Percentiles rank a stretch among this genome's conserved stretches.
Evolutionary conservation across 2,113 vertebrate species (phyloP).

Genomic region (Junco hyemalis): DNA sequence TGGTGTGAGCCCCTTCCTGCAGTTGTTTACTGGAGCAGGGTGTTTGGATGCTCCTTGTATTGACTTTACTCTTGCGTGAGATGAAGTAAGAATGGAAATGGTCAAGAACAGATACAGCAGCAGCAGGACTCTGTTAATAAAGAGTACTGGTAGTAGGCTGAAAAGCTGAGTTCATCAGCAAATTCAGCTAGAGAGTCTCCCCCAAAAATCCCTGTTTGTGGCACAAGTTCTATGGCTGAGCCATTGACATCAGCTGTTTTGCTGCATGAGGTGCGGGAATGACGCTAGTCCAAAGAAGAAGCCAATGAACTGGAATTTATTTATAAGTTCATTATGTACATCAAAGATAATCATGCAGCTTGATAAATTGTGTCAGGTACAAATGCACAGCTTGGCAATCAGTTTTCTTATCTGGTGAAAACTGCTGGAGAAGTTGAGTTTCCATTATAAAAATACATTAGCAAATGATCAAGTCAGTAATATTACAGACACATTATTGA

Average conservation of each 20-base stretch:
- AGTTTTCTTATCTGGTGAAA: slow-evolving; percentile 1
- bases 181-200: not conserved
- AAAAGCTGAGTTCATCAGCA: not conserved
- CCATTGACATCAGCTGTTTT: accelerated
- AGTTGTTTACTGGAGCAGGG: not conserved
- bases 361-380: slow-evolving; percentile 8
- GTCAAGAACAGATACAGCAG: not conserved
- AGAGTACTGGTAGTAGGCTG: accelerated
- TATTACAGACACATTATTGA: not conserved
- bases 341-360: slow-evolving; percentile 47
- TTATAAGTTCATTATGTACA: slow-evolving; percentile 66
- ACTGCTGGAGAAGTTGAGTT: not conserved
- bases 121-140: not conserved
- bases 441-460: slow-evolving; percentile 27
- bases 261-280: accelerated
- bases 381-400: slow-evolving; percentile 18
- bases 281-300: not conserved
- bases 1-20: not conserved
- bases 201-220: not conserved
- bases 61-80: not conserved
- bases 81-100: not conserved
- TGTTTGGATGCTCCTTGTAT: not conserved
- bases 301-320: slow-evolving; percentile 67
- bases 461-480: not conserved
- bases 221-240: not conserved